phyloP scores from a whole-genome alignment of 2,888 invertebrate genomes.

The Chaetoderma sp. region DNA sequence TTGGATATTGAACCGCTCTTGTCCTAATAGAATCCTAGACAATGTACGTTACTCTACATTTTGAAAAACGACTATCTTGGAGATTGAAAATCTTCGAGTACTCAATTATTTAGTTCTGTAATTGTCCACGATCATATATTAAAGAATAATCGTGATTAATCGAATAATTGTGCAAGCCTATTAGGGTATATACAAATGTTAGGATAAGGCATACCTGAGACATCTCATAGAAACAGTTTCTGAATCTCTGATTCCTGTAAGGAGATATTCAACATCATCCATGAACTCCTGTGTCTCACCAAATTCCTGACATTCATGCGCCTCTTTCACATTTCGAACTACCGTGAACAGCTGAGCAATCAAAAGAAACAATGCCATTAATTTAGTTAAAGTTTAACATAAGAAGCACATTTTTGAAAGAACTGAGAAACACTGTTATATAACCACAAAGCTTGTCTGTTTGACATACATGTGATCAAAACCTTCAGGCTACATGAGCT shows the following conservation, averaged over 20 bases:
- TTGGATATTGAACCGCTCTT: no score
- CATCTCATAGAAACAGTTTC: slow-evolving; percentile 89
- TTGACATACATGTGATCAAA: no score
- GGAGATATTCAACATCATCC: slow-evolving; percentile 96
- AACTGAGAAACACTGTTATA: background rate
- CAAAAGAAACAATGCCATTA: slow-evolving; percentile 8
- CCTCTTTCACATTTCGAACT: slow-evolving; percentile 95
- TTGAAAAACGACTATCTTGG: no score
- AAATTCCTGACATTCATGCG: slow-evolving; percentile 97
- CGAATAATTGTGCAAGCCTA: no score
- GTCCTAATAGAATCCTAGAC: no score
- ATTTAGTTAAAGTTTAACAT: background rate
- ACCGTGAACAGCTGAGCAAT: slow-evolving; percentile 86
- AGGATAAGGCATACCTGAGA: slow-evolving; percentile 71
- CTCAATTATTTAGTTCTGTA: no score
- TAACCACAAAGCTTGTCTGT: background rate
- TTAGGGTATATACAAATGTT: no score
- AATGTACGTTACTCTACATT: no score
- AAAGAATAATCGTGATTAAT: no score
- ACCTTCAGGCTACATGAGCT: no score
- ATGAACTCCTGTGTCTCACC: slow-evolving; percentile 99
- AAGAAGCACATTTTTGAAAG: background rate
- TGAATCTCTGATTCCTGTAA: slow-evolving; percentile 89
- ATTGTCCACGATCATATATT: no score
- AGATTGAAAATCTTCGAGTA: no score